These are phyloP conservation scores for Drosophila mayri DNA, from an alignment of 1,140 invertebrate species.

Conservation along the genomic window DNA sequence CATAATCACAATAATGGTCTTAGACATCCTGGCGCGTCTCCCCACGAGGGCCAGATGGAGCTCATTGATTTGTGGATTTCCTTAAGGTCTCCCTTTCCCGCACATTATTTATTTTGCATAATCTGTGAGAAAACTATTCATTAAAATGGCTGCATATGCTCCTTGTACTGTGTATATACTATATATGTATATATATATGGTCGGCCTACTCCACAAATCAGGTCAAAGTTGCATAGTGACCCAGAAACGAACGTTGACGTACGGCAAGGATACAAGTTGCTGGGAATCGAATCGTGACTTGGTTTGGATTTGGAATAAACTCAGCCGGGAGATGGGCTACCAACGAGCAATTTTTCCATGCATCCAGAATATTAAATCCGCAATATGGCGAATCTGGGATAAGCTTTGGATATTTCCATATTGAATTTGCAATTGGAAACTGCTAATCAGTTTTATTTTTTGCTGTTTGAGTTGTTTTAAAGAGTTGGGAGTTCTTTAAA, in stretches of 20 bases:
- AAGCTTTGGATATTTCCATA: background rate
- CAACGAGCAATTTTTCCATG: conserved; percentile 4
- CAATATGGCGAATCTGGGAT: background rate
- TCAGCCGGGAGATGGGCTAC: background rate
- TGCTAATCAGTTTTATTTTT: background rate
- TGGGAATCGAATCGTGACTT: conserved; percentile 32
- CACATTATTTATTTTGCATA: conserved; percentile 18
- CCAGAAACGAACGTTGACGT: conserved; percentile 65
- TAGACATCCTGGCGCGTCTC: conserved; percentile 70
- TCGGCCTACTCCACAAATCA: conserved; percentile 59
- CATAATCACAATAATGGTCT: conserved; percentile 71
- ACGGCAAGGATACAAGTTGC: conserved; percentile 57
- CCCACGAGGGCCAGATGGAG: conserved; percentile 10
- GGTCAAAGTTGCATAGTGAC: conserved; percentile 78
- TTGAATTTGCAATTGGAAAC: background rate
- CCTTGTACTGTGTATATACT: background rate
- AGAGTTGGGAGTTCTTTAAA: background rate
- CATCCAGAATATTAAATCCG: conserved; percentile 1
- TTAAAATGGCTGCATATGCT: conserved; percentile 7
- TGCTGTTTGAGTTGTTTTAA: background rate
- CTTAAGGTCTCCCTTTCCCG: background rate
- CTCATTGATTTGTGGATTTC: conserved; percentile 42
- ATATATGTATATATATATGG: conserved; percentile 3
- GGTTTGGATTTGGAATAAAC: background rate
- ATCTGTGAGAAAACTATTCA: conserved; percentile 20